Conservation (phyloP, 1,140 invertebrate species). For the Catajapyx aquilonaris region DNA sequence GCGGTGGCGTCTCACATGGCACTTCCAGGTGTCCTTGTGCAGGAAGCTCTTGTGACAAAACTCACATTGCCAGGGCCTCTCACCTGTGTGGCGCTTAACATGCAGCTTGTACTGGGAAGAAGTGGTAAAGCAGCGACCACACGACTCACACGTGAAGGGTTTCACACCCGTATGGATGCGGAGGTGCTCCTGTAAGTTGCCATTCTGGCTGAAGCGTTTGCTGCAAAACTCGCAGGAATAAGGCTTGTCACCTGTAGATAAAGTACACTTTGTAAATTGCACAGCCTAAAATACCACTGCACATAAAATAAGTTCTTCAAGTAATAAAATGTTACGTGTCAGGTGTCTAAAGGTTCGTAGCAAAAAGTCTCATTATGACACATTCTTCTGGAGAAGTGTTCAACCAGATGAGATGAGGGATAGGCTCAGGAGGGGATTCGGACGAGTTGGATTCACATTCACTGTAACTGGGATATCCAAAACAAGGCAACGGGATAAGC, state of each 20-base stretch:
- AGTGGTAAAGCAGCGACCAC: slow-evolving; percentile 44
- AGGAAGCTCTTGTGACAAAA: slow-evolving; percentile 37
- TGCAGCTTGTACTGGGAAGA: slow-evolving; percentile 26
- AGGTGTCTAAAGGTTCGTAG: neutral
- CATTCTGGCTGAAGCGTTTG: slow-evolving; percentile 37
- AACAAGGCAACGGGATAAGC: no score
- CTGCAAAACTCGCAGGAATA: slow-evolving; percentile 33
- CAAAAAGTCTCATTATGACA: no score
- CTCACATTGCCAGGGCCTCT: slow-evolving; percentile 35
- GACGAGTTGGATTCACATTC: no score
- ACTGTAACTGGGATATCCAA: no score
- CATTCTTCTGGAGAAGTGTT: no score
- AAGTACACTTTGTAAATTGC: slow-evolving; percentile 9
- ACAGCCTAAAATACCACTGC: slow-evolving; percentile 10
- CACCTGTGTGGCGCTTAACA: slow-evolving; percentile 35
- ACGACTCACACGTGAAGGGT: slow-evolving; percentile 38
- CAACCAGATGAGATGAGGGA: no score
- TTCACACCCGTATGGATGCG: slow-evolving; percentile 38
- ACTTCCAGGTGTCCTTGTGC: slow-evolving; percentile 39
- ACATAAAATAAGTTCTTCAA: slow-evolving; percentile 5
- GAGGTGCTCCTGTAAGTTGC: slow-evolving; percentile 34
- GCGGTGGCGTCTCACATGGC: slow-evolving; percentile 36
- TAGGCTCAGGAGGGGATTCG: no score
- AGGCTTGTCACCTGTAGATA: slow-evolving; percentile 33
- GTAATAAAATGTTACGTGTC: slow-evolving; percentile 5